Base-by-base conservation (phyloP, 2,113 vertebrate genomes). In the Phyllostomus hastatus region DNA sequence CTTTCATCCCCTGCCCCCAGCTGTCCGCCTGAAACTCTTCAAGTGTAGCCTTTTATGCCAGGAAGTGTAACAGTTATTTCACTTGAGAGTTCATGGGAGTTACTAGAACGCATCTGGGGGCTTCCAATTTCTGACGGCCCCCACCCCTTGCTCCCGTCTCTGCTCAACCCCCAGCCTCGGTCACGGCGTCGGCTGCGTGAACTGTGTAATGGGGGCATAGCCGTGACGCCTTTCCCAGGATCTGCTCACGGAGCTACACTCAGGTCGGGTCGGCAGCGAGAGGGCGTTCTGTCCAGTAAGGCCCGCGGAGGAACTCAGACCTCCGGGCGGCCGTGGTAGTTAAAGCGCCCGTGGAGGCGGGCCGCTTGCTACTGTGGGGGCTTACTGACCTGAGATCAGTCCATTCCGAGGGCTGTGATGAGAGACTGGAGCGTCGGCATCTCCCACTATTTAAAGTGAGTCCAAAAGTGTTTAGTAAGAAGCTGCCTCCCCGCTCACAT, bases 71-170 rank as follows among this genome's bases (percentile, higher is more conserved):
- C 7, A 50, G 20, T 41, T 76, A 19, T 67, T 95, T 80, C 20
- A 22, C 9, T 67, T 57, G 35, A 67, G 67, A 80, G 24, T 61
- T 67, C 16, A 14, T 14, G 22, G 72, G 31, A 64, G 17, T 46
- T 35, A 0, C 88, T 22, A 9, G 82, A n/a, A 88, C 20, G 46
- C 19, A 16, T 24, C 7, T 20, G 9, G 28, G n/a, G n/a, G 61
- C 46, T 81, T 41, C 48, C 3, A 5, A 1, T 72, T 78, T 78
- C 83, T 80, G 75, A 26, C 1, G 0, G n/a, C 43, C 15, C 22
- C 6, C 0, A 11, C 9, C 14, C 5, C 38, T 22, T 0, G 31
- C 1, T 57, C 8, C 19, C 46, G 10, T 50, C 48, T 20, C 0
- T 26, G 38, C 90, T n/a, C 1, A 26, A 33, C 24, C 22, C 14